Evolutionary conservation across 2,888 invertebrate genomes (phyloP).

Genomic region (Agrochola circellaris): DNA sequence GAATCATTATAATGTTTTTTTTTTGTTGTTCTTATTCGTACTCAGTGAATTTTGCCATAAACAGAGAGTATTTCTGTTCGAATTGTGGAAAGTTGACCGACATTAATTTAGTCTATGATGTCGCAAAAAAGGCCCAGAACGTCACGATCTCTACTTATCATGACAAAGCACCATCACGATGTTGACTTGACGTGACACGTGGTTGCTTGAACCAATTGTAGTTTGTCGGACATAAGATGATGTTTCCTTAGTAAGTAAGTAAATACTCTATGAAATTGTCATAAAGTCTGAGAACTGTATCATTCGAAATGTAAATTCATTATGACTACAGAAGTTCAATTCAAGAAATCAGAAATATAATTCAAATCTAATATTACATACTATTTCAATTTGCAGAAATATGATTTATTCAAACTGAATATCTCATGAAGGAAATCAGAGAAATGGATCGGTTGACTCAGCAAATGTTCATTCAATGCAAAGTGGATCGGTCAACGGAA

Average conservation of each 20-base stretch:
- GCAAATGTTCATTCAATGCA: constrained; percentile 27
- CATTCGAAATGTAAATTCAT: constrained; percentile 2
- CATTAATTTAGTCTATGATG: background rate
- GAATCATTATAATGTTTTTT: background rate
- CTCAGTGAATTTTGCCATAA: background rate
- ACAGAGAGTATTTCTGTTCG: background rate
- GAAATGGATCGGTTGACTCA: constrained; percentile 39
- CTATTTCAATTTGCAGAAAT: constrained; percentile 17
- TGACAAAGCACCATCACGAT: constrained; percentile 5
- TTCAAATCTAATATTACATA: constrained; percentile 8
- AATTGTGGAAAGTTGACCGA: background rate
- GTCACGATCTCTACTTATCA: background rate
- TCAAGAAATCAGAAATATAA: constrained; percentile 20
- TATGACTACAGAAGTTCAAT: background rate
- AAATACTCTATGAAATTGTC: background rate
- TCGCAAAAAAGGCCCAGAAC: background rate
- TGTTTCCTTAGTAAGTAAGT: background rate
- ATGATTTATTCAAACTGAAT: constrained; percentile 26
- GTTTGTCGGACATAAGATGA: background rate
- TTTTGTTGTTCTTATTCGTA: background rate
- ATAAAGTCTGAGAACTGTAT: background rate
- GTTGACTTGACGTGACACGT: background rate
- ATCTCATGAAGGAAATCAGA: constrained; percentile 29
- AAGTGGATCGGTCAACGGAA: constrained; percentile 22
- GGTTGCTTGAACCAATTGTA: background rate